Evolutionary conservation across 2,888 invertebrate species (phyloP), one percentile per base, ranked within the genome.

Genomic region (Campaea margaritaria): DNA sequence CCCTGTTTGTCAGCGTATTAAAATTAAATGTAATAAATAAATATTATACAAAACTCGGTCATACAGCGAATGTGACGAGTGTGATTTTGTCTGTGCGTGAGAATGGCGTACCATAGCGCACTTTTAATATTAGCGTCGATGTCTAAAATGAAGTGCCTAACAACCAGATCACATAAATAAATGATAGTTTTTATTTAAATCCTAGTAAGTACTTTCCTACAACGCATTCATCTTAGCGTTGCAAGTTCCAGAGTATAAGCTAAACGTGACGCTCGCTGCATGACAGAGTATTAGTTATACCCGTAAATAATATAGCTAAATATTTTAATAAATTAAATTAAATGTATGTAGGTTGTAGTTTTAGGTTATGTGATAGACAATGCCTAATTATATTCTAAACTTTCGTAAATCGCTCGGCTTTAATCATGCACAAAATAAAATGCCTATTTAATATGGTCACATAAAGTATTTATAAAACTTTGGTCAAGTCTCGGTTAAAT

Each of bases 321-420:
- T 67, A 60, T 71, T 62, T 39, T 39, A 39, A 39, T 7, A 5
- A 39, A 39, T 3, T 39, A 39, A 68, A 65, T 68, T 61, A 54
- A 67, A 60, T 68, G 53, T 41, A 65, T 64, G 67, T 69, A 78
- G 79, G 75, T 79, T 78, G 80, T 89, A 86, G 84, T 68, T 66
- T 69, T 84, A 84, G 82, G 75, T 80, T 82, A 85, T 87, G 89
- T 89, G 87, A 89, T 91, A 89, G 84, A 83, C 64, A 76, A 82
- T 83, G 87, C 87, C 86, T 90, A 87, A 87, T 70, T 75, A 75
- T 72, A 72, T 75, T 79, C 75, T 78, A 76, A 82, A 79, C 74
- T 73, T 77, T 77, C 75, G 60, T 81, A 73, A 79, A 80, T 76
- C 68, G 70, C 76, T 83, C 74, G 85, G 85, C 89, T 87, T 87